Conservation (phyloP, 2,797 vertebrate genomes). For the Sebastes kiyomatsui region DNA sequence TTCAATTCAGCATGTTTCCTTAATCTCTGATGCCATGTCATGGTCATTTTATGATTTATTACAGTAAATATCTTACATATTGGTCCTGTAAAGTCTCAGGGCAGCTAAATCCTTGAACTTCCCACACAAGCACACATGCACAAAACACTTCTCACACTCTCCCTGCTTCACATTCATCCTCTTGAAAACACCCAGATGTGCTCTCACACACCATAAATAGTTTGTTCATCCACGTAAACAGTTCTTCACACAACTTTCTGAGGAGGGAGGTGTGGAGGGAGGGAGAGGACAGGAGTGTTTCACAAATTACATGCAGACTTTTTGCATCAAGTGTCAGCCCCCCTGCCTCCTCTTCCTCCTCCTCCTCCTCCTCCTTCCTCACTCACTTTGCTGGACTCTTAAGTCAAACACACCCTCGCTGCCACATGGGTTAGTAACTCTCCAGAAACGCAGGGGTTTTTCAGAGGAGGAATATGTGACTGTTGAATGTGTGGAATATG, state of each 20-base stretch:
- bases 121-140: slow-evolving; percentile 30
- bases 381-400: slow-evolving; percentile 30
- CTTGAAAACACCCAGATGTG: slow-evolving; percentile 7
- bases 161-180: slow-evolving; percentile 11
- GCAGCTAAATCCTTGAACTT: slow-evolving; percentile 28
- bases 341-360: slow-evolving; percentile 7
- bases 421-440: slow-evolving; percentile 17
- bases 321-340: slow-evolving; percentile 72
- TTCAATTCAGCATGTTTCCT: no score
- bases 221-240: not conserved
- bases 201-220: not conserved
- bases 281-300: slow-evolving; percentile 40
- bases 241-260: slow-evolving; percentile 7
- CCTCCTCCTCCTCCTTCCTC: slow-evolving; percentile 19
- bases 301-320: slow-evolving; percentile 73
- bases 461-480: slow-evolving; percentile 33
- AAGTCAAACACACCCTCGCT: slow-evolving; percentile 37
- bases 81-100: no score
- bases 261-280: slow-evolving; percentile 58
- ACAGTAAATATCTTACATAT: no score
- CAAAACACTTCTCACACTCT: slow-evolving; percentile 8
- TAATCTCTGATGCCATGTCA: no score
- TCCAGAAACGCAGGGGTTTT: not conserved
- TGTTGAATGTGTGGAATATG: slow-evolving; percentile 66
- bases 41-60: no score